Base-by-base conservation (phyloP, 2,797 vertebrate genomes). In the Lepidocolaptes lacrymiger region DNA sequence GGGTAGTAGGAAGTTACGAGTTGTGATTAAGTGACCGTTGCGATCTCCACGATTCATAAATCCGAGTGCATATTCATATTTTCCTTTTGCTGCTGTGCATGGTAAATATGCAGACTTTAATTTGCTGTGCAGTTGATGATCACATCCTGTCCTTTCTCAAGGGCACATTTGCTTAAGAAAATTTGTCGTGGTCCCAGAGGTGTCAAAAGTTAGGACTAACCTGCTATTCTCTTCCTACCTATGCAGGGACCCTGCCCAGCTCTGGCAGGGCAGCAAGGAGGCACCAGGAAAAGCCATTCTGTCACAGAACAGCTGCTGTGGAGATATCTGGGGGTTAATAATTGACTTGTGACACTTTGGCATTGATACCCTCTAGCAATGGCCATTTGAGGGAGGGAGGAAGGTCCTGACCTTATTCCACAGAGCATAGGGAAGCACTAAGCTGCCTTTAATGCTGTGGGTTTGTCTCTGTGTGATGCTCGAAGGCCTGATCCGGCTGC, bases 401-500 rank as follows among this genome's bases (percentile, higher is more conserved):
- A 8, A 52, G 8, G 30, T 17, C 32, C 9, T 11, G 71, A 8
- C 2, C 13, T 19, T 4, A 0, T 49, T 48, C 51, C 3, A 0
- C 13, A 24, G 37, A 27, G 56, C 26, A 2, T 20, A 51, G 20
- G 20, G 27, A 8, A 30, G 43, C 49, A 2, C 36, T 20, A 55
- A 62, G 16, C 18, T 7, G 37, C 5, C 89, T 10, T 18, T 93
- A 37, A 93, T 23, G 0, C 82, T n/a, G 32, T 59, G 89, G 69
- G 19, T 10, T 76, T 97, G 64, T 96, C 89, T 97, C 58, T 94
- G 73, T 94, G 73, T 39, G 20, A 12, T 11, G 17, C 94, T 44
- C 43, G 3, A 97, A 99, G 99, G 99, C 95, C 98, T 99, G 34
- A 99, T 99, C 59, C 98, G 99, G 90, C 98, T 99, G 87, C 99